These are phyloP conservation scores for Sebastes aleutianus DNA, from an alignment of 2,797 vertebrate species.

Conservation along the genomic window DNA sequence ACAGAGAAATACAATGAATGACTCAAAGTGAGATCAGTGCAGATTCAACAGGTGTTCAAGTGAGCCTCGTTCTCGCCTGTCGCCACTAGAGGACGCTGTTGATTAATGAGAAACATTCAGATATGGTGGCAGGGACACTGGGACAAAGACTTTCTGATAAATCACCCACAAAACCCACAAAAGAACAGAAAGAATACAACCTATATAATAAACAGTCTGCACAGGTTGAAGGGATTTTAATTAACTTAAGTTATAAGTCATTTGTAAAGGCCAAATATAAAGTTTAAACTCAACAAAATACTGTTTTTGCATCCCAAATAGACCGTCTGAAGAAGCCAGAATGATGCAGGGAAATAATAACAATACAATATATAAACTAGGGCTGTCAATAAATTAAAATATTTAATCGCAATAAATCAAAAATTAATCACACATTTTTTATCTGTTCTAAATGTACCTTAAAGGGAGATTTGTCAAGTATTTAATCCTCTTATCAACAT, in stretches of 20 bases:
- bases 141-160: conserved; percentile 4
- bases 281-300: neutral
- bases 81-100: conserved; percentile 29
- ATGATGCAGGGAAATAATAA: neutral
- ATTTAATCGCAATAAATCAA: no score
- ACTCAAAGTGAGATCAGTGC: neutral
- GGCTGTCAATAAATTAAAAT: no score
- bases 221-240: neutral
- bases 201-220: no score
- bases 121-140: accelerated
- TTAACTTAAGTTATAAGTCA: neutral
- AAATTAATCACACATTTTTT: no score
- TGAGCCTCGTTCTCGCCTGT: accelerated
- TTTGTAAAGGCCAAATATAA: neutral
- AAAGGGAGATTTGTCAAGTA: no score
- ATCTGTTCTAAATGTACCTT: no score
- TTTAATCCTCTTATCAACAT: no score
- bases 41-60: neutral
- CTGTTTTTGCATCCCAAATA: neutral
- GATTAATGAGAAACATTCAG: neutral
- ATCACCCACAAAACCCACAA: neutral
- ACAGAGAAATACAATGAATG: neutral
- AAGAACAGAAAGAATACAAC: neutral
- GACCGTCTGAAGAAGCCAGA: neutral
- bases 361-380: no score